Percentiles rank a stretch among this genome's conserved stretches.
phyloP scores from a whole-genome alignment of 2,113 vertebrate species.

The Pseudorectes ferrugineus region DNA sequence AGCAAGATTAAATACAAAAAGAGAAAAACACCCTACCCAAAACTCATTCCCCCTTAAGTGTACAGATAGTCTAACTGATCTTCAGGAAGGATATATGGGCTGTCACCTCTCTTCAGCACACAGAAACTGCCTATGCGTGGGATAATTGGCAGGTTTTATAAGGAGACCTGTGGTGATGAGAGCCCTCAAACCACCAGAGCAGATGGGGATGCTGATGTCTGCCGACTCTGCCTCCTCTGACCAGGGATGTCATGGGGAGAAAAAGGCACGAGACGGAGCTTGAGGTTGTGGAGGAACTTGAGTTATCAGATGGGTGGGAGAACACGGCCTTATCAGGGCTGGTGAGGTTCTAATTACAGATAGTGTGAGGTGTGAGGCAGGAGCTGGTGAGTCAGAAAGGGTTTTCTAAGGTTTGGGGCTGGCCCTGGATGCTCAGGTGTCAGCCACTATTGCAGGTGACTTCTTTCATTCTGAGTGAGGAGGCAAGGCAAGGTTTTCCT shows the following conservation, averaged over 20 bases:
- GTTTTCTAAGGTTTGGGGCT: background rate
- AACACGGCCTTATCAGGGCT: background rate
- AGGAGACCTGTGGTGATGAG: background rate
- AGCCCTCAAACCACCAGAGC: background rate
- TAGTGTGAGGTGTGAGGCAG: background rate
- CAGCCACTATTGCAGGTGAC: background rate
- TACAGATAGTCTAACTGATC: background rate
- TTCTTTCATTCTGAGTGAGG: background rate
- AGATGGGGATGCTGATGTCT: conserved; percentile 27
- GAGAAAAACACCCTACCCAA: background rate
- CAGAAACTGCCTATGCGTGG: background rate
- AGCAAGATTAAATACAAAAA: background rate
- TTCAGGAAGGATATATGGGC: background rate
- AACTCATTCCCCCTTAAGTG: background rate
- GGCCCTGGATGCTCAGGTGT: background rate
- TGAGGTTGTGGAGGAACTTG: background rate
- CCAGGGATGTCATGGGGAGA: background rate
- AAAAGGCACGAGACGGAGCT: background rate
- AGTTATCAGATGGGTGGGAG: background rate
- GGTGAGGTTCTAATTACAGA: background rate
- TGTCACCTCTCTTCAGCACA: background rate
- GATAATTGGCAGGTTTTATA: conserved; percentile 15
- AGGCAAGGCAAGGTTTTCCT: background rate
- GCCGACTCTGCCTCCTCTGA: background rate
- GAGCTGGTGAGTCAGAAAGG: conserved; percentile 17